Base-by-base conservation (phyloP, 2,113 vertebrate species). In the Xenus cinereus region DNA sequence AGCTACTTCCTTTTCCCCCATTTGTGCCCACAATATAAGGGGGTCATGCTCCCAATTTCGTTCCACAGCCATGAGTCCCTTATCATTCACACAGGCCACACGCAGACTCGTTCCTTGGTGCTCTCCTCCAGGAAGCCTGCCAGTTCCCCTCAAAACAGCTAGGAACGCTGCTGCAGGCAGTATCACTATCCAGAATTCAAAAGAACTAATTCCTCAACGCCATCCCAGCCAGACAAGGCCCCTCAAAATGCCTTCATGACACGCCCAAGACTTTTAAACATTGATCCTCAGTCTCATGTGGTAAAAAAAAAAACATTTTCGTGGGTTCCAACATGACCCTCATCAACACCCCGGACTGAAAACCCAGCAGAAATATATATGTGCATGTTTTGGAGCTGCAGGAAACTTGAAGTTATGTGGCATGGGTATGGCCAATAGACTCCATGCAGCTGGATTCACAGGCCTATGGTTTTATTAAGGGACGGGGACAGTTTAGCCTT, bases 1-100 rank as follows among this genome's bases (percentile, higher is more conserved):
- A 56, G 17, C n/a, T 69, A 53, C 27, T 78, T 72, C 62, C 11
- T 43, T 74, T 94, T 51, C 46, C 30, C 46, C 23, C 43, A 24
- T 27, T 41, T 51, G 15, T 30, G 14, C 27, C 32, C 48, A 32
- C 27, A 17, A 32, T 21, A 1, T 5, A 41, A 56, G 8, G 0
- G 0, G 0, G 14, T n/a, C 54, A 41, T 2, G 7, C 19, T 60
- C 22, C 23, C 4, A 1, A 4, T 79, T 60, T 87, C 60, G 15
- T 66, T n/a, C n/a, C 28, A 16, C 7, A 32, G 39, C 22, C 33
- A 37, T 2, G 9, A 13, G 7, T 79, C 66, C 66, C 66, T 83
- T 72, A 56, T 56, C 43, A 12, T 32, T 78, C 60, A 35, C 4
- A 43, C 7, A 18, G 45, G 45, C 33, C 30, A 48, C 10, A 15